Conservation (phyloP, 2,113 vertebrate genomes). For the Polyodon spathula region DNA sequence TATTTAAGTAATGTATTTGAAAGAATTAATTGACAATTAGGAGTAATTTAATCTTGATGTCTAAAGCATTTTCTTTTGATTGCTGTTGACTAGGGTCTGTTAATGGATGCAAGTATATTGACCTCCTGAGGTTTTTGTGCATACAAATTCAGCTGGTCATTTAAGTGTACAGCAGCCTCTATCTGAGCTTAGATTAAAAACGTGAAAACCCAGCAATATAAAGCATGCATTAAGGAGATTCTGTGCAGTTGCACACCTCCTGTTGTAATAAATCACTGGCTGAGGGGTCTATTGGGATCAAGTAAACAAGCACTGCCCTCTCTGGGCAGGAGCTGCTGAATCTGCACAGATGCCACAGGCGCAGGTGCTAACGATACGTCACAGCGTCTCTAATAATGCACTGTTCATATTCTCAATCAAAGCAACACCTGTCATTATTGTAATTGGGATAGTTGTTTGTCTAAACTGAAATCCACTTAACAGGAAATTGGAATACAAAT, state of each 20-base stretch:
- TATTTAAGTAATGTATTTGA: too few species aligned
- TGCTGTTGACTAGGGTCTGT: too few species aligned
- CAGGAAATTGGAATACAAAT: background rate
- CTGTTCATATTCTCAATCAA: slow-evolving; percentile 24
- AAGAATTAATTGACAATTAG: too few species aligned
- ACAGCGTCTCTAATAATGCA: slow-evolving; percentile 25
- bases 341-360: slow-evolving; percentile 27
- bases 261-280: slow-evolving; percentile 33
- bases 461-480: background rate
- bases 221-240: background rate
- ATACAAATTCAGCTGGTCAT: background rate
- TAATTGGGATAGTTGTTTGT: background rate
- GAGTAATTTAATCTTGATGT: too few species aligned
- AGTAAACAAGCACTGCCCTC: slow-evolving; percentile 17
- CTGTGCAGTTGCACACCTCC: slow-evolving; percentile 21
- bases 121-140: background rate
- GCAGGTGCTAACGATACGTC: slow-evolving; percentile 30
- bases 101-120: slow-evolving; percentile 8
- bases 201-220: background rate
- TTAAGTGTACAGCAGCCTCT: background rate
- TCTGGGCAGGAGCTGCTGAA: slow-evolving; percentile 29
- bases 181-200: background rate
- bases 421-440: slow-evolving; percentile 19
- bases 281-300: background rate
- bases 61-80: too few species aligned